Conservation (phyloP, 2,888 invertebrate species). For the Pachliopta kotzebuea region DNA sequence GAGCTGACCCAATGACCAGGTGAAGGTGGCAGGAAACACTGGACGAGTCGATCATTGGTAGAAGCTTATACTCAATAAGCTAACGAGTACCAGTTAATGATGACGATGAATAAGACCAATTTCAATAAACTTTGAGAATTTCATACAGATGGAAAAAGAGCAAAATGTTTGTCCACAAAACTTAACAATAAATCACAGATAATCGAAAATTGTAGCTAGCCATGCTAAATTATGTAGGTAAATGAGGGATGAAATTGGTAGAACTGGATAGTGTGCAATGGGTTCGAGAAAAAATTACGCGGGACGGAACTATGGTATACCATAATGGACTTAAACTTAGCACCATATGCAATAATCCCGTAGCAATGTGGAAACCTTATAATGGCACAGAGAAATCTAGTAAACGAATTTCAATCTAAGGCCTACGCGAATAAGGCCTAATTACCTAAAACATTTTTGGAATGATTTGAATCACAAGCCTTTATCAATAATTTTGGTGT, state of each 20-base stretch:
- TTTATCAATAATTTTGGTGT: constrained; percentile 39
- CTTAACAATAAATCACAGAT: constrained; percentile 15
- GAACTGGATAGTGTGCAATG: too few relatives aligned
- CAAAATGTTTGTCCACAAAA: too few relatives aligned
- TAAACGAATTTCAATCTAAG: constrained; percentile 5
- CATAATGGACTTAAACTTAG: constrained; percentile 11
- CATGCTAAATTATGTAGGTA: not conserved
- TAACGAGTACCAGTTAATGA: too few relatives aligned
- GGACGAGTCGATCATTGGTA: too few relatives aligned
- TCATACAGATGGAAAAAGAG: too few relatives aligned
- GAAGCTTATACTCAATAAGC: too few relatives aligned
- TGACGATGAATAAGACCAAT: too few relatives aligned
- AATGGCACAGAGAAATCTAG: constrained; percentile 19
- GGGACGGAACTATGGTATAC: constrained; percentile 19
- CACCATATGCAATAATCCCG: constrained; percentile 11
- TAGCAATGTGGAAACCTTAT: constrained; percentile 3
- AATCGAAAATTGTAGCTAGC: not conserved
- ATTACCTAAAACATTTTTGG: constrained; percentile 55
- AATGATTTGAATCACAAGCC: constrained; percentile 74
- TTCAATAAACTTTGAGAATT: too few relatives aligned
- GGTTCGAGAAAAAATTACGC: too few relatives aligned
- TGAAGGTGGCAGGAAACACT: too few relatives aligned
- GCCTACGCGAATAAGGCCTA: constrained; percentile 16
- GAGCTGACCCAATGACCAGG: too few relatives aligned
- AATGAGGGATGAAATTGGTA: too few relatives aligned